Conservation (phyloP, 2,113 vertebrate species). For the Ophiodon elongatus region DNA sequence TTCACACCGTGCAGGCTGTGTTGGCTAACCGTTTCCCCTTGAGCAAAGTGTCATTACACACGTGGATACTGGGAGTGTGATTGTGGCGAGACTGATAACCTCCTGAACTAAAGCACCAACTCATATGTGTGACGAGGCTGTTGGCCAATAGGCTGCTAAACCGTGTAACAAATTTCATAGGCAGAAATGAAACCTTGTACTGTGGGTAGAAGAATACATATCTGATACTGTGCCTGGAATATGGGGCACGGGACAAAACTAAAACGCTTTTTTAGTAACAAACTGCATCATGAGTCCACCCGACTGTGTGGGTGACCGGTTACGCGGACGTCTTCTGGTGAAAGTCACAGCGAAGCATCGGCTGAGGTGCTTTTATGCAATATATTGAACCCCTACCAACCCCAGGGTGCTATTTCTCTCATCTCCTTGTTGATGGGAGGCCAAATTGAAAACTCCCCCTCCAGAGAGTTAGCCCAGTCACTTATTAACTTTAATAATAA, state of each 20-base stretch:
- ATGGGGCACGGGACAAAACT: not conserved
- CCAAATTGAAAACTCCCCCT: not conserved
- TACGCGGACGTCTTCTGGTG: not conserved
- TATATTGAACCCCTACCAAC: not conserved
- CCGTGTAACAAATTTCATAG: not conserved
- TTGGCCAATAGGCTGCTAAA: not conserved
- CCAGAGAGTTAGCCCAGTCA: not conserved
- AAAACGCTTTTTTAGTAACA: not conserved
- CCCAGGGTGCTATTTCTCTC: constrained; percentile 1
- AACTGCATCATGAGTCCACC: not conserved
- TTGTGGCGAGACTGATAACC: constrained; percentile 33
- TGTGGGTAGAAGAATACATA: not conserved
- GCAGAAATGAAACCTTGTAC: not conserved
- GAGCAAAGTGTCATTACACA: constrained; percentile 30
- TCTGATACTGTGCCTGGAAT: not conserved
- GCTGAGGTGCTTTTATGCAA: not conserved
- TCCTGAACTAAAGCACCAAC: constrained; percentile 22
- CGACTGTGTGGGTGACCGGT: not conserved
- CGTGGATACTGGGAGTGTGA: constrained; percentile 19
- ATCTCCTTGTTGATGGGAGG: not conserved
- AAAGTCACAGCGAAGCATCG: not conserved
- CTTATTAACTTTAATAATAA: constrained; percentile 37
- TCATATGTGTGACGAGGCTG: not conserved
- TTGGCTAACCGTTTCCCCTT: constrained; percentile 20
- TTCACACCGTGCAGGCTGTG: constrained; percentile 27